Conservation (phyloP, 2,888 invertebrate species). For the Lottia gigantea region DNA sequence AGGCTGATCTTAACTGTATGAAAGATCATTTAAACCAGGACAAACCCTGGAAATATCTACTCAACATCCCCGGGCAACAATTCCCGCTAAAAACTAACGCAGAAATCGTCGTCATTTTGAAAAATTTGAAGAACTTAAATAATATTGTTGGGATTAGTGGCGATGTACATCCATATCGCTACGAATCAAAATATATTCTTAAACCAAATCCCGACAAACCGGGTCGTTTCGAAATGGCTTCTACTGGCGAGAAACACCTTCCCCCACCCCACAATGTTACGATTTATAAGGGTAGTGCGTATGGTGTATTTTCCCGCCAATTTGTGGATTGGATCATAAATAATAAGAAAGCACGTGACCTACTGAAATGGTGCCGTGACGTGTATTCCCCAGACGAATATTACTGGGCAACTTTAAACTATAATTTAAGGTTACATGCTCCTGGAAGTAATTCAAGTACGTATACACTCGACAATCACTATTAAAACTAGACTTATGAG, state of each 20-base stretch:
- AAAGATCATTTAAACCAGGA: conserved; percentile 44
- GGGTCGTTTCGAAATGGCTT: conserved; percentile 11
- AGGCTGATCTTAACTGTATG: conserved; percentile 67
- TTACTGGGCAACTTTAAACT: conserved; percentile 65
- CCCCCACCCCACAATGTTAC: conserved; percentile 43
- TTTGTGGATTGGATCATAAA: conserved; percentile 61
- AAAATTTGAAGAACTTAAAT: conserved; percentile 65
- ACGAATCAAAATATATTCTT: conserved; percentile 25
- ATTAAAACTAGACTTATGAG: too few relatives aligned
- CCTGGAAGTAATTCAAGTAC: conserved; percentile 63
- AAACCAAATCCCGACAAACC: conserved; percentile 13
- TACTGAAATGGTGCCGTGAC: conserved; percentile 60
- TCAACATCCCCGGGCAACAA: conserved; percentile 64
- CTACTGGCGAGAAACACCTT: conserved; percentile 7
- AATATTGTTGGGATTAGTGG: conserved; percentile 58
- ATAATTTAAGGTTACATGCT: conserved; percentile 55
- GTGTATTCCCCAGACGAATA: conserved; percentile 66
- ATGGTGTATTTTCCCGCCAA: conserved; percentile 60
- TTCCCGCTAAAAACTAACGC: conserved; percentile 64
- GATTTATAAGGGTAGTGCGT: conserved; percentile 54
- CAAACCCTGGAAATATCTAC: conserved; percentile 62
- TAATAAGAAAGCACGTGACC: conserved; percentile 46
- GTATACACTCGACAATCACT: not conserved
- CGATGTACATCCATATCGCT: conserved; percentile 30
- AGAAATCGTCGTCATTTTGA: conserved; percentile 64